Conservation (phyloP, 2,113 vertebrate genomes). For the Urocolius indicus region DNA sequence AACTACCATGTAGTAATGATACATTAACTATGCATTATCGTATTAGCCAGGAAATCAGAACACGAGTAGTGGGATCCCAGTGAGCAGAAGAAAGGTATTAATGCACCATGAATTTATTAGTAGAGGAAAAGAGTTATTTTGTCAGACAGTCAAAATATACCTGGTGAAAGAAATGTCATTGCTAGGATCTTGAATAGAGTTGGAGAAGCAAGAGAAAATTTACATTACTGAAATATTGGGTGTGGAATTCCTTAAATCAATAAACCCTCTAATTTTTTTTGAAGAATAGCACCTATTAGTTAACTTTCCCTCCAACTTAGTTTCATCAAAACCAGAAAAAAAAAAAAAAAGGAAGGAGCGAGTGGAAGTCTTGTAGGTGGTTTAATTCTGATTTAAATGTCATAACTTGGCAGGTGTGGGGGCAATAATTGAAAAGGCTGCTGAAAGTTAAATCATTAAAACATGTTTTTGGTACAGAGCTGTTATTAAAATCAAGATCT, state of each 20-base stretch:
- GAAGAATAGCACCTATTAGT: not conserved
- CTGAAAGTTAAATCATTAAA: not conserved
- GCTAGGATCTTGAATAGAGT: not conserved
- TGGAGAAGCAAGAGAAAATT: not conserved
- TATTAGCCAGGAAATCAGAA: not conserved
- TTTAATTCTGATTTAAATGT: not conserved
- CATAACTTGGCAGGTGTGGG: fast-evolving
- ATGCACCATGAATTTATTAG: not conserved
- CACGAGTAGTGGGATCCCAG: not conserved
- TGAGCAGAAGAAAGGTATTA: not conserved
- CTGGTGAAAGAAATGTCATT: not conserved
- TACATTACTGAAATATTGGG: not conserved
- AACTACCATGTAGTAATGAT: not conserved
- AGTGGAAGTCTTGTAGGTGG: not conserved
- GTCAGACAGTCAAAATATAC: not conserved
- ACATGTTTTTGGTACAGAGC: not conserved
- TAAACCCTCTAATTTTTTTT: not conserved
- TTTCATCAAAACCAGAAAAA: not conserved
- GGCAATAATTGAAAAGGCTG: not conserved
- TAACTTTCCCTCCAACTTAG: not conserved
- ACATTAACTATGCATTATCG: not conserved
- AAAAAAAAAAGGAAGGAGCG: fast-evolving
- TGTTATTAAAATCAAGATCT: not conserved
- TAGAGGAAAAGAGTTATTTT: not conserved
- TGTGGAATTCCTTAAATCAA: not conserved